Evolutionary conservation across 2,113 vertebrate genomes (phyloP), one percentile per base, ranked within the genome.

Genomic region (Actenoides hombroni): DNA sequence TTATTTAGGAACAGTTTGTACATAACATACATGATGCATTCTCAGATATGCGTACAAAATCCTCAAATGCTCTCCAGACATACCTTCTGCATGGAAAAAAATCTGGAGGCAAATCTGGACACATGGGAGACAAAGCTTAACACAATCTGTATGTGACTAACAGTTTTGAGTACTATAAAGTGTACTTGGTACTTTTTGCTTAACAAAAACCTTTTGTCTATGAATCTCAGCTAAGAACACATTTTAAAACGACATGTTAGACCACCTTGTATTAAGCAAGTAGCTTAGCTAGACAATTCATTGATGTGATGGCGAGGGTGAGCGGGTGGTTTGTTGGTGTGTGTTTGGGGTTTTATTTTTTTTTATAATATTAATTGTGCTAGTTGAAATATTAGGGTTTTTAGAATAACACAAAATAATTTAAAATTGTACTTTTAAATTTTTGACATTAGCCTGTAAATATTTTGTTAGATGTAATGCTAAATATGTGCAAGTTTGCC

Each of bases 141-240:
- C 7, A 26, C 1, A 42, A 19, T 13, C 40, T 71, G 2, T 1
- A 1, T 16, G n/a, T 65, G 39, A 39, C 24, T 48, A 51, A 25
- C 35, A 65, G 21, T 20, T 74, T 24, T 65, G 60, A 18, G n/a
- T 23, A 28, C 35, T 48, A 42, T 3, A 48, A 28, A 15, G 17
- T 33, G 31, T 33, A n/a, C 16, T 17, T 56, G 31, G 28, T 56
- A 56, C 29, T 56, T 28, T 10, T 35, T 61, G 23, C 35, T 39
- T 63, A 26, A 39, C 23, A 39, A 35, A 85, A 67, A 68, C 25
- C 6, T 5, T 49, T 29, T 18, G 3, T 16, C 16, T 28, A 16
- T 7, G 3, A 68, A 37, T 26, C 48, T 53, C 9, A 40, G 12
- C 17, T 68, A 44, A 75, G 46, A 73, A 35, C 3, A 33, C 3